Percentiles rank a stretch among this genome's conserved stretches.
phyloP scores from a whole-genome alignment of 2,797 vertebrate genomes.

The Sciurus vulgaris region DNA sequence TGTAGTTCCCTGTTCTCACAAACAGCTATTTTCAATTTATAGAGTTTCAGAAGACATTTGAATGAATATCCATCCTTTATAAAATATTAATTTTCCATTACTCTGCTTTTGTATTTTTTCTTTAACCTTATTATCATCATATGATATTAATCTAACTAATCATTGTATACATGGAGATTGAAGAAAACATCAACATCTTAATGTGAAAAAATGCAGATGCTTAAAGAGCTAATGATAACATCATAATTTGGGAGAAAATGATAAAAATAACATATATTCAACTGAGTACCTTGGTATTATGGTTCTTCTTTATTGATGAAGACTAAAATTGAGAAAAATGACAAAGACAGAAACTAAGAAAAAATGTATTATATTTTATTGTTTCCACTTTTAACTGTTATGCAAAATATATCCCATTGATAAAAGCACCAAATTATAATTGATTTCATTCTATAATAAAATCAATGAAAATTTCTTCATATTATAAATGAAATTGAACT shows the following conservation, averaged over 20 bases:
- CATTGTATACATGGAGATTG: not conserved
- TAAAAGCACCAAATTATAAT: not conserved
- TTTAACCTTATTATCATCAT: not conserved
- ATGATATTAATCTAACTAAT: not conserved
- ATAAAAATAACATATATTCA: not conserved
- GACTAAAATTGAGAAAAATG: not conserved
- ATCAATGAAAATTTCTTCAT: too few relatives aligned
- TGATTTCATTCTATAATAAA: not conserved
- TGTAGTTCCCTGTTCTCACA: not conserved
- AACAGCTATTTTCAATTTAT: not conserved
- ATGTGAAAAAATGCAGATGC: not conserved
- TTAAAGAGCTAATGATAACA: not conserved
- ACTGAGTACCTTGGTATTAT: not conserved
- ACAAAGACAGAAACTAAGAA: not conserved
- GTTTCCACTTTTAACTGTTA: not conserved
- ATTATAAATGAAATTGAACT: not conserved
- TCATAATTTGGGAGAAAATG: not conserved
- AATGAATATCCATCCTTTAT: not conserved
- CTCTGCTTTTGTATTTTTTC: not conserved
- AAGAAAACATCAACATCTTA: not conserved
- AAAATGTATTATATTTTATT: not conserved
- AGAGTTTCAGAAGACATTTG: not conserved
- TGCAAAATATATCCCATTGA: not conserved
- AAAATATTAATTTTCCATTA: not conserved
- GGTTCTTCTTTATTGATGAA: not conserved